Base-by-base conservation (phyloP, 2,888 invertebrate genomes). In the Leucophenga maculata region DNA sequence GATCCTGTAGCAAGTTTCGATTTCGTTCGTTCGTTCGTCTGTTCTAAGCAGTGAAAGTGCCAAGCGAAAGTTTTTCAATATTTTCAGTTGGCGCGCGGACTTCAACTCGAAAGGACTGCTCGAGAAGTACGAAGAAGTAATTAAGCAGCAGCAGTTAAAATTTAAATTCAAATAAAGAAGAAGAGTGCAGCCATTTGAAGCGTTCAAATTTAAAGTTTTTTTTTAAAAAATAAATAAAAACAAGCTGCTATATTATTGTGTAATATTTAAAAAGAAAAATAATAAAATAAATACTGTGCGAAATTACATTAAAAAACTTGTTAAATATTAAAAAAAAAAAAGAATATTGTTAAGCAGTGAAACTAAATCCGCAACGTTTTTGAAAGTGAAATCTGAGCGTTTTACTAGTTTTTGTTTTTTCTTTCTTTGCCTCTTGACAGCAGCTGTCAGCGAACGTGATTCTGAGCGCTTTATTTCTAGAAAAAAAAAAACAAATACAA, bases 261-360 rank as follows among this genome's bases (percentile, higher is more conserved):
- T 32, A 50, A 11, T 50, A 16, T 50, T 3, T 50, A 8, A 18
- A 14, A 46, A 50, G 16, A 6, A 50, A 50, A 50, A 50, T 11
- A 50, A 50, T 50, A 50, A n/a, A 50, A 50, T n/a, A 46, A 72
- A 72, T 72, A n/a, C n/a, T n/a, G n/a, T n/a, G n/a, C n/a, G n/a
- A n/a, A n/a, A 60, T 16, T 60, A 6, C 39, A 65, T 68, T 69
- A 69, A 50, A 69, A 57, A 44, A 50, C 72, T 72, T 67, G 52
- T 68, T 46, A 46, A 46, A 46, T 13, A 46, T n/a, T 14, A 2
- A 50, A 50, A 8, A 18, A 18, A n/a, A 14, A 14, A 50, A 16
- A 50, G 4, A n/a, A 50, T 4, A n/a, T n/a, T n/a, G n/a, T n/a
- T 4, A 16, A 6, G 16, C 8, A 11, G n/a, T 50, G 6, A 11